Evolutionary conservation across 2,113 vertebrate species (phyloP).

Genomic region (Sorex fumeus): DNA sequence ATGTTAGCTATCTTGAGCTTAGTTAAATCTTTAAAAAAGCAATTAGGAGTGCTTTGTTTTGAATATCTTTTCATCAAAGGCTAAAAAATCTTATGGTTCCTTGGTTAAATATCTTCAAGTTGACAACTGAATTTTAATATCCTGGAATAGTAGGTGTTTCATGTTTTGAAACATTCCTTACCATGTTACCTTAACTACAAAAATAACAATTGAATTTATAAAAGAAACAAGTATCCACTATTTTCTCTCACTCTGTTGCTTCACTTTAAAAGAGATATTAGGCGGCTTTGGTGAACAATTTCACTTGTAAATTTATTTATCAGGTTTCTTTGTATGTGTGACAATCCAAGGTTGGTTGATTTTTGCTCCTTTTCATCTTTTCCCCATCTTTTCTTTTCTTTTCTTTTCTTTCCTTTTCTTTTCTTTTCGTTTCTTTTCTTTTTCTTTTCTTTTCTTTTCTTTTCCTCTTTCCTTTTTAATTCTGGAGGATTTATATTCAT

Average conservation of each 20-base stretch:
- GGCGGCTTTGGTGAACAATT: constrained; percentile 16
- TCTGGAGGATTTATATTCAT: not conserved
- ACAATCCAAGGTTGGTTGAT: not conserved
- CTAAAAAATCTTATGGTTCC: constrained; percentile 47
- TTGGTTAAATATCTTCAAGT: constrained; percentile 73
- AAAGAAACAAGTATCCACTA: not conserved
- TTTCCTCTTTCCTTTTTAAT: not conserved
- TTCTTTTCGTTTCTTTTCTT: too few species aligned
- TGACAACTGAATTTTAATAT: not conserved
- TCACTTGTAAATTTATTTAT: constrained; percentile 33
- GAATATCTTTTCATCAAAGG: not conserved
- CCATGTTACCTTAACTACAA: not conserved
- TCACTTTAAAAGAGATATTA: constrained; percentile 40
- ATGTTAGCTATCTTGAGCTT: constrained; percentile 68
- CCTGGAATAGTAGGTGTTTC: not conserved
- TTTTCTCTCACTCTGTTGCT: constrained; percentile 15
- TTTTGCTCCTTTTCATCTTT: not conserved
- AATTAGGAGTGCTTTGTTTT: constrained; percentile 66
- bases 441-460: too few species aligned
- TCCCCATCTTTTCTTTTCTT: not conserved
- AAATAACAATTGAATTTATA: too few species aligned
- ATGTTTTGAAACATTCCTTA: constrained; percentile 17
- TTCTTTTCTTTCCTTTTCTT: not conserved
- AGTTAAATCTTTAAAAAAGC: constrained; percentile 69
- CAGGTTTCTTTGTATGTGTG: constrained; percentile 4